phyloP scores from a whole-genome alignment of 2,888 invertebrate genomes.

The Yponomeuta evonymella region DNA sequence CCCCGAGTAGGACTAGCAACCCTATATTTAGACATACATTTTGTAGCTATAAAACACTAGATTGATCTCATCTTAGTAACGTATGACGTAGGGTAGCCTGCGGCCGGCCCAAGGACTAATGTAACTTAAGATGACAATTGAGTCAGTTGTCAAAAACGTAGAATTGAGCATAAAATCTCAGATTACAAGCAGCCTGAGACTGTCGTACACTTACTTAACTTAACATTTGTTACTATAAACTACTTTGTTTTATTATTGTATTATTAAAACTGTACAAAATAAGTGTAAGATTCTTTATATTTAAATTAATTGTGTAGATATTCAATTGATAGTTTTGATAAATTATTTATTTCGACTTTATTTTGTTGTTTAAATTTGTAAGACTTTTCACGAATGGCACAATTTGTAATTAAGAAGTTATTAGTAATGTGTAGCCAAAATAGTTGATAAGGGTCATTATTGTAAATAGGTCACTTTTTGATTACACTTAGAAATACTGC shows the following conservation, averaged over 20 bases:
- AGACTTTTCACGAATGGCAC: constrained; percentile 61
- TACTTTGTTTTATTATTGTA: constrained; percentile 43
- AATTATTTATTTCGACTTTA: constrained; percentile 28
- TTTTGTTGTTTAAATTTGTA: constrained; percentile 26
- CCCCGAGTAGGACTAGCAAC: too few relatives aligned
- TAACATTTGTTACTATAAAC: constrained; percentile 17
- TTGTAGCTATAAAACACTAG: too few relatives aligned
- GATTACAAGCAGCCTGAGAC: not conserved
- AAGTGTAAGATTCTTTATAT: constrained; percentile 49
- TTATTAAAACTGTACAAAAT: constrained; percentile 65
- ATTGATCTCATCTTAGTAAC: too few relatives aligned
- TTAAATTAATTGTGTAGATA: constrained; percentile 57
- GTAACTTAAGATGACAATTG: too few relatives aligned
- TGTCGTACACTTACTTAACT: not conserved
- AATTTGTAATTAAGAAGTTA: constrained; percentile 63
- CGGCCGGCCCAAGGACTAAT: too few relatives aligned
- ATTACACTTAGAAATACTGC: constrained; percentile 41
- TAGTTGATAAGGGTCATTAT: constrained; percentile 53
- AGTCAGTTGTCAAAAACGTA: not conserved
- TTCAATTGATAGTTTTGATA: constrained; percentile 30
- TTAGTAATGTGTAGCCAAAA: constrained; percentile 74
- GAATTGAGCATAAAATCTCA: not conserved
- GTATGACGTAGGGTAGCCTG: too few relatives aligned
- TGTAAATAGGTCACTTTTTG: constrained; percentile 67
- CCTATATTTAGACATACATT: too few relatives aligned